Evolutionary conservation across 2,797 vertebrate genomes (phyloP).

Genomic region (Spinus pinus): DNA sequence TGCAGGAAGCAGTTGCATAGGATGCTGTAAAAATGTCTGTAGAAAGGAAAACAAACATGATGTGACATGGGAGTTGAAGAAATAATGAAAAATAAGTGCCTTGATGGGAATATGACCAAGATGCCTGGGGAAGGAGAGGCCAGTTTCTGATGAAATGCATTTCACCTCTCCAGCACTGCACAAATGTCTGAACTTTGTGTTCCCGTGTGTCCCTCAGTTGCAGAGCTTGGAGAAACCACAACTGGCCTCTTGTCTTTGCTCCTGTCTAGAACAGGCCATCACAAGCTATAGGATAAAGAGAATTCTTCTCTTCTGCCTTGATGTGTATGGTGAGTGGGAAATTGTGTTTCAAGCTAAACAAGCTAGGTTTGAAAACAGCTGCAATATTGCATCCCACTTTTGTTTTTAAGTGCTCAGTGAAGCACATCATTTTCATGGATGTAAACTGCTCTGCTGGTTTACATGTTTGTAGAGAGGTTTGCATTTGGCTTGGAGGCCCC

Average conservation of each 20-base stretch:
- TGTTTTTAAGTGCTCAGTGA: not conserved
- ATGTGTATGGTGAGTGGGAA: not conserved
- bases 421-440: not conserved
- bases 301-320: not conserved
- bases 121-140: not conserved
- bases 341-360: not conserved
- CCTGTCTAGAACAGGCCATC: not conserved
- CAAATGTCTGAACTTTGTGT: not conserved
- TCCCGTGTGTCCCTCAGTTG: not conserved
- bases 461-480: not conserved
- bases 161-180: not conserved
- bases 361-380: not conserved
- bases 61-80: not conserved
- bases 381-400: not conserved
- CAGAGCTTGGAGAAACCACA: not conserved
- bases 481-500: not conserved
- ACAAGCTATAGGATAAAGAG: not conserved
- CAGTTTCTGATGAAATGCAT: not conserved
- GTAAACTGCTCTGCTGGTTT: not conserved
- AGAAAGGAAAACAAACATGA: not conserved
- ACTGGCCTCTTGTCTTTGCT: not conserved
- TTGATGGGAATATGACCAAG: not conserved
- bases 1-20: not conserved
- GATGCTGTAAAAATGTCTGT: not conserved
- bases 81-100: not conserved